A percentile compares a stretch with the other conserved stretches of the same genome.
These are phyloP conservation scores for Lepilemur septentrionalis DNA, from an alignment of 2,797 vertebrate species.

Conservation along the genomic window DNA sequence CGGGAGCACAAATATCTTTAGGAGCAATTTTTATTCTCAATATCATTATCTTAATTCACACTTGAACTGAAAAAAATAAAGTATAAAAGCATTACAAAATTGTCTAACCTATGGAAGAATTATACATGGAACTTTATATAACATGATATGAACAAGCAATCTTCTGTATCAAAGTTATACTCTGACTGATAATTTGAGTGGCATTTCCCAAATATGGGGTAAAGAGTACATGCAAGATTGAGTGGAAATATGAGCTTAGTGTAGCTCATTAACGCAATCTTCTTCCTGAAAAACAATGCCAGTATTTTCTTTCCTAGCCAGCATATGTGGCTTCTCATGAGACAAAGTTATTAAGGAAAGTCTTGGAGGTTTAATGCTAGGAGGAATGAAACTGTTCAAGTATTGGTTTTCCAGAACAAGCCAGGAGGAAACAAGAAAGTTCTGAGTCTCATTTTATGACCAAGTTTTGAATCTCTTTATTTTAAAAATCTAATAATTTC, in stretches of 20 bases:
- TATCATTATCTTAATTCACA: background rate
- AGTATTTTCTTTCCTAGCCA: background rate
- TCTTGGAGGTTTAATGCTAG: background rate
- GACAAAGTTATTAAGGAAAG: background rate
- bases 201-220: background rate
- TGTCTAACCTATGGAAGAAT: background rate
- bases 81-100: background rate
- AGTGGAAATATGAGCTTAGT: background rate
- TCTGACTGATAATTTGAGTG: background rate
- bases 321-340: background rate
- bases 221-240: background rate
- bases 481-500: background rate
- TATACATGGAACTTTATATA: background rate
- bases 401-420: background rate
- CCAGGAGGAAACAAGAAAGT: background rate
- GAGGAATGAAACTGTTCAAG: background rate
- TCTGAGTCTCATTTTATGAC: background rate
- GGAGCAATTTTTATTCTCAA: background rate
- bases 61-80: background rate
- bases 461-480: background rate
- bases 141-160: background rate
- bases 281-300: background rate
- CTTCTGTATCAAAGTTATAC: background rate
- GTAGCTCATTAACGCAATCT: background rate
- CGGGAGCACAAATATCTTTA: background rate